Conservation (phyloP, 1,140 invertebrate genomes). For the Penaeus indicus region DNA sequence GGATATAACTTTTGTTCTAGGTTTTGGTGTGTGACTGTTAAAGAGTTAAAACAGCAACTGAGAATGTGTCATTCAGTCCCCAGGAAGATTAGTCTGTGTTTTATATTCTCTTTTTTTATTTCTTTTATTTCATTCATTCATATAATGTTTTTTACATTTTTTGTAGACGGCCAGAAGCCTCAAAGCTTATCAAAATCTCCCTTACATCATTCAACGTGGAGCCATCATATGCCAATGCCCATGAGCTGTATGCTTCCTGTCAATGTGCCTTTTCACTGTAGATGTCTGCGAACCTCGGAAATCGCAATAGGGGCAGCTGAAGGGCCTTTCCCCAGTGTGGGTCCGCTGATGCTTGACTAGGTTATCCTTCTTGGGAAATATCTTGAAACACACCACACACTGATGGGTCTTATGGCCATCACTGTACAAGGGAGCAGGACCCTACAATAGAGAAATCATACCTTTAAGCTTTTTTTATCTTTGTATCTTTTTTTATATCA, state of each 20-base stretch:
- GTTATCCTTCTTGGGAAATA: constrained; percentile 48
- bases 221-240: constrained; percentile 26
- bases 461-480: neutral
- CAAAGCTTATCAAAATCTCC: constrained; percentile 16
- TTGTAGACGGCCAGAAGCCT: neutral
- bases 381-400: constrained; percentile 49
- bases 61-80: no score
- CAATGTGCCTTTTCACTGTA: constrained; percentile 40
- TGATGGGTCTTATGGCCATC: constrained; percentile 44
- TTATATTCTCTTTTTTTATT: no score
- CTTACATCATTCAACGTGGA: constrained; percentile 38
- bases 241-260: constrained; percentile 33
- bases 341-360: constrained; percentile 46
- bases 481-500: no score
- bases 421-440: constrained; percentile 41
- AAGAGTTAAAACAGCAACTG: no score
- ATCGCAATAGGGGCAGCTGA: constrained; percentile 45
- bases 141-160: neutral
- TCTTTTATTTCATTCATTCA: constrained; percentile 10
- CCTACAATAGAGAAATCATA: constrained; percentile 47
- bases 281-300: constrained; percentile 41
- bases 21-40: no score
- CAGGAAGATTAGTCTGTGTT: no score
- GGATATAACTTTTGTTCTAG: no score
- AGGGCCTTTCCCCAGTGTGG: constrained; percentile 45